Conservation (phyloP, 2,888 invertebrate species). For the Melieria picta region DNA sequence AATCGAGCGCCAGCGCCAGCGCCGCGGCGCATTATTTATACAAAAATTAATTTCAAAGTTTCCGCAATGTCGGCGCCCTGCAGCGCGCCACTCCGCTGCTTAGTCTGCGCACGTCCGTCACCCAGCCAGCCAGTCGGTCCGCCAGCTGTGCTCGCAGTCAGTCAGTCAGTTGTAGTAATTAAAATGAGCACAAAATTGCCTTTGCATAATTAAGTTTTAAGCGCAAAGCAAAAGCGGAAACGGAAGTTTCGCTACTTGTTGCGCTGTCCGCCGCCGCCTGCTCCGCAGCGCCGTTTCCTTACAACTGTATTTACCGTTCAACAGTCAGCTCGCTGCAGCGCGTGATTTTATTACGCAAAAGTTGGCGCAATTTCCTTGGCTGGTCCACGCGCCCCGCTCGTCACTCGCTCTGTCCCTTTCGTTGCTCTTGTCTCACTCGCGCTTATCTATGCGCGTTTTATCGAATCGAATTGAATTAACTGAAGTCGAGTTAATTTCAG, state of each 20-base stretch:
- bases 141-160: too few relatives aligned
- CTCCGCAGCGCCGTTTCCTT: background rate
- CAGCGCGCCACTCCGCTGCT: too few relatives aligned
- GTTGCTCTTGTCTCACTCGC: too few relatives aligned
- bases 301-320: background rate
- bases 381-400: too few relatives aligned
- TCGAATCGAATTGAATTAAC: background rate
- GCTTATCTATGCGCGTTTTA: too few relatives aligned
- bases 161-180: slow-evolving; percentile 40
- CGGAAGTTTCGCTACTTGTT: slow-evolving; percentile 43
- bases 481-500: background rate
- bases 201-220: slow-evolving; percentile 55
- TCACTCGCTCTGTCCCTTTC: too few relatives aligned
- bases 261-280: background rate
- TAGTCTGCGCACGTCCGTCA: too few relatives aligned
- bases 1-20: too few relatives aligned
- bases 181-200: slow-evolving; percentile 43
- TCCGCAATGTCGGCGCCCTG: too few relatives aligned
- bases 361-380: background rate
- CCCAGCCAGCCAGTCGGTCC: too few relatives aligned
- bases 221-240: slow-evolving; percentile 50
- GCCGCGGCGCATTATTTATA: too few relatives aligned
- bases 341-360: background rate
- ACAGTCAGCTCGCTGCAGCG: background rate
- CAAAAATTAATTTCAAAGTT: too few relatives aligned